Conservation (phyloP, 92 coral and sea anemone genomes). For the Umimayanthus kanabou region DNA sequence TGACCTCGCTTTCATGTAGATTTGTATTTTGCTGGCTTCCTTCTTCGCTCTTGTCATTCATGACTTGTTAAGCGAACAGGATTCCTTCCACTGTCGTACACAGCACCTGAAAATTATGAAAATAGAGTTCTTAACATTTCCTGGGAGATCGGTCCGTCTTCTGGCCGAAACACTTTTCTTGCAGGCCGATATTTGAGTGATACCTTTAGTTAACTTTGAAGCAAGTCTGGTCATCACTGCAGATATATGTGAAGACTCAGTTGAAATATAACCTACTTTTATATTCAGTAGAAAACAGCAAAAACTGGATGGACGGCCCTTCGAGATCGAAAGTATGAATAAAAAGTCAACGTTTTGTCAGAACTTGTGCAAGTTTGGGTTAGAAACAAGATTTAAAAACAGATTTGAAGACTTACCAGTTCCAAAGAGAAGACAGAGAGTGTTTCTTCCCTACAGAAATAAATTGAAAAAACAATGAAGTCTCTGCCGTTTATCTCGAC, state of each 20-base stretch:
- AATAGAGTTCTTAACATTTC: slow-evolving; percentile 11
- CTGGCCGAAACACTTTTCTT: slow-evolving; percentile 5
- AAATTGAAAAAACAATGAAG: slow-evolving; percentile 78
- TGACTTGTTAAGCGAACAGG: slow-evolving; percentile 41
- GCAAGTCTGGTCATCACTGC: slow-evolving; percentile 36
- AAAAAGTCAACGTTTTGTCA: slow-evolving; percentile 23
- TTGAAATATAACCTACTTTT: slow-evolving; percentile 40
- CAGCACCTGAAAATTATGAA: slow-evolving; percentile 31
- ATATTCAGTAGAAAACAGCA: slow-evolving; percentile 42
- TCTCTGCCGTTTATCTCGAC: slow-evolving; percentile 77
- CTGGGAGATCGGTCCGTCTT: background rate
- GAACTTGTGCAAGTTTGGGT: slow-evolving; percentile 12
- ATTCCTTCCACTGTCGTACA: slow-evolving; percentile 25
- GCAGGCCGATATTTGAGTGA: slow-evolving; percentile 15
- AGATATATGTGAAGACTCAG: slow-evolving; percentile 34
- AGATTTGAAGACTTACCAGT: slow-evolving; percentile 84
- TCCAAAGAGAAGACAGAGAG: slow-evolving; percentile 67
- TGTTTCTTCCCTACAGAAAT: slow-evolving; percentile 74
- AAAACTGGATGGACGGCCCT: slow-evolving; percentile 36
- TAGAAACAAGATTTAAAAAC: slow-evolving; percentile 49
- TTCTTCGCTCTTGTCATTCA: slow-evolving; percentile 26
- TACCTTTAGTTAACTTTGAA: slow-evolving; percentile 30
- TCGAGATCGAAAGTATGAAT: slow-evolving; percentile 32
- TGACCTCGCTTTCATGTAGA: slow-evolving; percentile 31
- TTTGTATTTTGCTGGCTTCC: slow-evolving; percentile 18